Evolutionary conservation across 2,797 vertebrate genomes (phyloP).

Genomic region (Eulemur rubriventer): DNA sequence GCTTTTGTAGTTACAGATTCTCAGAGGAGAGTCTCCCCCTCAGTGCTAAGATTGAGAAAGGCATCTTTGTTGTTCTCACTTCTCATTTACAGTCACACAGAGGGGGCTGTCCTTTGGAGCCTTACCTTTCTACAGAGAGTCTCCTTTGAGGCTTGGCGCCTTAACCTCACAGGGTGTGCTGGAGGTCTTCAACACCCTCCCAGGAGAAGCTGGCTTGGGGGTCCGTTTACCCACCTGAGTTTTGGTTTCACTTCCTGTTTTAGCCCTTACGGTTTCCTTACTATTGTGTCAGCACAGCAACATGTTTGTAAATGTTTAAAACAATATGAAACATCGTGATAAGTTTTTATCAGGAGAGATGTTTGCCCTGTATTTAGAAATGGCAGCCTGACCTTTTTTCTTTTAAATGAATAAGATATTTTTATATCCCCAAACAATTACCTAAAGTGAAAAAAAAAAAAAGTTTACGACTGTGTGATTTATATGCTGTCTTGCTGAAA

Average conservation of each 20-base stretch:
- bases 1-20: not conserved
- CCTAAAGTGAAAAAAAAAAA: not conserved
- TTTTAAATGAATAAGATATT: not conserved
- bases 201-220: not conserved
- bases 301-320: not conserved
- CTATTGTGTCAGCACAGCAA: not conserved
- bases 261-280: not conserved
- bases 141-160: not conserved
- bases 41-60: not conserved
- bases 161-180: fast-evolving
- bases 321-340: not conserved
- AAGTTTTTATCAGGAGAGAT: not conserved
- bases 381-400: not conserved
- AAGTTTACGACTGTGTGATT: not conserved
- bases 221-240: no score
- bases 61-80: not conserved
- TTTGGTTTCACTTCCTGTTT: not conserved
- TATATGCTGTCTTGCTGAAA: not conserved
- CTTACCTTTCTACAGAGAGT: not conserved
- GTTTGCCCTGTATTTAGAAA: not conserved
- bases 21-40: not conserved
- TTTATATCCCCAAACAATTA: not conserved
- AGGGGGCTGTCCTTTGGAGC: not conserved
- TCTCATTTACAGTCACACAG: not conserved
- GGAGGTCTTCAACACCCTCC: not conserved